phyloP scores from a whole-genome alignment of 2,113 vertebrate genomes.

The Elephas maximus region DNA sequence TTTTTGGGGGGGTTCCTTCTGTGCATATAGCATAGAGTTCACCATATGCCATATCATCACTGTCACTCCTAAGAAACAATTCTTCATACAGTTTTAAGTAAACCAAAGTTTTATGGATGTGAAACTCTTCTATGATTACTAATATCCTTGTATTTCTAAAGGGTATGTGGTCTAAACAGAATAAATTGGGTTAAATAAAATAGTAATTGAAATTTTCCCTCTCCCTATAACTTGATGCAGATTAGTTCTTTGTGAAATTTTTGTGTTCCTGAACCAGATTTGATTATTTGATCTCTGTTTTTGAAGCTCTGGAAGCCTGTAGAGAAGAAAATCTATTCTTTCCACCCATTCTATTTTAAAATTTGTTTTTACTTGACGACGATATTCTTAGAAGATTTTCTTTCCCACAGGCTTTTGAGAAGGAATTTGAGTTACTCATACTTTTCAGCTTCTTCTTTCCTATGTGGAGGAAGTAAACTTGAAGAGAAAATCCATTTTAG shows the following conservation, averaged over 20 bases:
- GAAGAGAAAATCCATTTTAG: background rate
- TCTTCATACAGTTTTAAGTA: background rate
- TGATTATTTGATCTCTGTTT: background rate
- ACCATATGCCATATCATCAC: background rate
- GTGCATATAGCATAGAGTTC: background rate
- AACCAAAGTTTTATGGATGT: background rate
- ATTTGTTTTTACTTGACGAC: background rate
- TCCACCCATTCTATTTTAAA: background rate
- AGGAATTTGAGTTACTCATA: background rate
- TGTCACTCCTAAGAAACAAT: background rate
- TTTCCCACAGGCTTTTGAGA: constrained; percentile 17
- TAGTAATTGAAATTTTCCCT: background rate
- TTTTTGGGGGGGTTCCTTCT: background rate
- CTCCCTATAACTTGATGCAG: background rate
- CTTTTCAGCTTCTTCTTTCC: constrained; percentile 1
- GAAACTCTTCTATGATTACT: background rate
- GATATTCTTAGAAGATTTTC: background rate
- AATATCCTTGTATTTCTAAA: background rate
- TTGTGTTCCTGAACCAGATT: background rate
- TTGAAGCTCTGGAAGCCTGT: background rate
- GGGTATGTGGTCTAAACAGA: background rate
- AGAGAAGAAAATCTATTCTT: background rate
- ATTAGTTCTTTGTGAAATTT: constrained; percentile 34
- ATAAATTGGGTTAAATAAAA: background rate
- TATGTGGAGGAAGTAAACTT: background rate